A percentile compares a stretch with the other conserved stretches of the same genome.
These are phyloP conservation scores for Amiota minor DNA, from an alignment of 2,888 invertebrate species.

Conservation along the genomic window DNA sequence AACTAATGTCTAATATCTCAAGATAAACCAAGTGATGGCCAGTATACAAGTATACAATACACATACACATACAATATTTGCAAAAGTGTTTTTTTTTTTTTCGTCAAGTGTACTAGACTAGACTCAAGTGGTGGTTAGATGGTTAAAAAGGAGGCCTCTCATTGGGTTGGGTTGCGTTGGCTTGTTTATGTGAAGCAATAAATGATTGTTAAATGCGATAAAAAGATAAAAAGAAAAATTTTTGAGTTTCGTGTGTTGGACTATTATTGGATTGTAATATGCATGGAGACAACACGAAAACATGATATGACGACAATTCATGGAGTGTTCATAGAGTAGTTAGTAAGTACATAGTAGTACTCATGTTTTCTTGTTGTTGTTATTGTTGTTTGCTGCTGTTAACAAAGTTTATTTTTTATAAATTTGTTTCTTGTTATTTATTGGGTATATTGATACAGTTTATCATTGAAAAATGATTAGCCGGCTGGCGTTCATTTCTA, in stretches of 20 bases:
- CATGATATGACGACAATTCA: constrained; percentile 32
- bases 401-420: constrained; percentile 31
- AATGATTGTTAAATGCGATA: constrained; percentile 69
- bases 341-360: too few species aligned
- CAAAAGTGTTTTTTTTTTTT: background rate
- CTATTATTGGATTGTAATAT: constrained; percentile 55
- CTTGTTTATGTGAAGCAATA: constrained; percentile 52
- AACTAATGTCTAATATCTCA: constrained; percentile 8
- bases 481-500: constrained; percentile 36
- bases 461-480: constrained; percentile 62
- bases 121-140: background rate
- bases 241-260: constrained; percentile 54
- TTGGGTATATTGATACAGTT: constrained; percentile 70
- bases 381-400: constrained; percentile 48
- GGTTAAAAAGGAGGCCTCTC: background rate
- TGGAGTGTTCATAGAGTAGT: constrained; percentile 31
- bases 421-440: constrained; percentile 67
- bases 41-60: too few species aligned
- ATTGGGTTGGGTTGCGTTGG: background rate
- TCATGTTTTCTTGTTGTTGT: constrained; percentile 45
- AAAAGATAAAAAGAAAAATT: constrained; percentile 62
- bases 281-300: constrained; percentile 39
- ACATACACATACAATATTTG: too few species aligned
- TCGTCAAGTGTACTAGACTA: background rate
- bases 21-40: background rate